Base-by-base conservation (phyloP, 2,888 invertebrate species). In the Macrosiphum euphorbiae region DNA sequence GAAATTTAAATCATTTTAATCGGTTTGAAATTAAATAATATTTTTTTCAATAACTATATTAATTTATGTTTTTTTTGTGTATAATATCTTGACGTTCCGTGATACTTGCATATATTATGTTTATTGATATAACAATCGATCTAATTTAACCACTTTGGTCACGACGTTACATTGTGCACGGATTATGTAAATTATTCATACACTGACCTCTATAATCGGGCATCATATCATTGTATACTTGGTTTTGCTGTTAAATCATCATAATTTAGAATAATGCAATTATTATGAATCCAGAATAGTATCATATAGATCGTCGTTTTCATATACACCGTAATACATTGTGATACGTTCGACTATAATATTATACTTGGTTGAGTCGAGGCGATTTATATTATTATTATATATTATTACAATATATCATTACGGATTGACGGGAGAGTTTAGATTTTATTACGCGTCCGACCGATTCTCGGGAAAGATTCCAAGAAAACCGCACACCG, bases 401-500 rank as follows among this genome's bases (percentile, higher is more conserved):
- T 24, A 26, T 58, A 58, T 58, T 26, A 26, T 58, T 8, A 78
- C 35, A 35, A 78, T 35, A 20, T 78, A 78, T 78, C 78, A 41
- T 41, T 28, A 28, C 44, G 44, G 86, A 41, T 41, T 44, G 86
- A 47, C 86, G 35, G 8, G 35, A 35, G 78, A 78, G 78, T 78
- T 78, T 78, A 78, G 35, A 78, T 78, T 78, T 78, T 78, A 78
- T 78, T 28, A 28, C 50, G 87, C 87, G 35, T 47, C 7, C 28
- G 44, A 86, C 44, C 58, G 89, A 28, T 90, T 67, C n/a, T 61
- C 61, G 89, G 89, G 89, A 90, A 90, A 24, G 16, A 47, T 26
- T 67, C 89, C 61, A 90, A 90, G 89, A 61, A 67, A 50, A 67
- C 24, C 67, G 47, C 67, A 26, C 4, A 47, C 44, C 44, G 44